Conservation (phyloP, 2,888 invertebrate genomes). For the Eilema griseolum region DNA sequence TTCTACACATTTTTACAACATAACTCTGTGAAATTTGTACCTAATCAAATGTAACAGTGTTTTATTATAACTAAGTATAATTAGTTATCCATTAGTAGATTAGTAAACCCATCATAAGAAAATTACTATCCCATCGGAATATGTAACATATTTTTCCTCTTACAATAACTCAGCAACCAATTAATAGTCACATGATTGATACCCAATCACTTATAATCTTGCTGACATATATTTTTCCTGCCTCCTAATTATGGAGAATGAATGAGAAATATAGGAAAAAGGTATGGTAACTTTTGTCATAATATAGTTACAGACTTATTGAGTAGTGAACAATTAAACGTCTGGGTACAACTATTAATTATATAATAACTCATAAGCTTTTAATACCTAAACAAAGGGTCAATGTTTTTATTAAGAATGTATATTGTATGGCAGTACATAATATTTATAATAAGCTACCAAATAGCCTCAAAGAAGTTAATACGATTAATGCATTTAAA, state of each 20-base stretch:
- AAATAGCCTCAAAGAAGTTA: no score
- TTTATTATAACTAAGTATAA: no score
- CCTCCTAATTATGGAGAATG: slow-evolving; percentile 9
- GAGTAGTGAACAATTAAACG: not conserved
- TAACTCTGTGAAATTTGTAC: no score
- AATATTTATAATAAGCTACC: no score
- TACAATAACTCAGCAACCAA: slow-evolving; percentile 6
- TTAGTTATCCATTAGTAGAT: not conserved
- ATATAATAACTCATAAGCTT: no score
- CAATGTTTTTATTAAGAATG: no score
- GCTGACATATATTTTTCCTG: slow-evolving; percentile 16
- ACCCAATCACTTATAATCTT: slow-evolving; percentile 16
- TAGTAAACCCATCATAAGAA: not conserved
- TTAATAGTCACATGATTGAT: slow-evolving; percentile 21
- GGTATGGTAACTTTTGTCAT: not conserved
- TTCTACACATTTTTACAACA: no score
- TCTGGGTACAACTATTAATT: no score
- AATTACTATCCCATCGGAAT: not conserved
- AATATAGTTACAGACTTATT: slow-evolving; percentile 3
- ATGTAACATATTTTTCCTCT: slow-evolving; percentile 13
- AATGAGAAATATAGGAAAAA: slow-evolving; percentile 13
- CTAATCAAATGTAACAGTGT: no score
- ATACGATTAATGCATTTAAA: no score
- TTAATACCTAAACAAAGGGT: no score
- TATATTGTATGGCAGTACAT: no score